Evolutionary conservation across 2,797 vertebrate species (phyloP).

Genomic region (Sternotherus odoratus): DNA sequence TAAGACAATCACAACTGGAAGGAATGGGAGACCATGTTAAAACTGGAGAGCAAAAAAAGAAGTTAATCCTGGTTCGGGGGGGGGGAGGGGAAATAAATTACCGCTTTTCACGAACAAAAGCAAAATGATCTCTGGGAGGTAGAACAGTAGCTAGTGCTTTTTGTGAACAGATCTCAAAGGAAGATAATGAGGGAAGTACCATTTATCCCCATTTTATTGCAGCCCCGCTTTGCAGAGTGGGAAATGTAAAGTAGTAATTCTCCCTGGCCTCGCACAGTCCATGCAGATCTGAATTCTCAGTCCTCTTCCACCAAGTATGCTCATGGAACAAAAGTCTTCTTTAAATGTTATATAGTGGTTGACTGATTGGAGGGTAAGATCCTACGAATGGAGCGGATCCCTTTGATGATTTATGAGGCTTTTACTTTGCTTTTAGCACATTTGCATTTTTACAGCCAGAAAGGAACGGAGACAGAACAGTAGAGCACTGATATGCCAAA

Average conservation of each 20-base stretch:
- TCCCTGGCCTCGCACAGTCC: neutral
- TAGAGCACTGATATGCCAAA: neutral
- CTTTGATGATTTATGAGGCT: neutral
- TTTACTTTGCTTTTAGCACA: neutral
- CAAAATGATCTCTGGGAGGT: neutral
- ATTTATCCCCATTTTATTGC: conserved; percentile 3
- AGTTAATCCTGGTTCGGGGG: neutral
- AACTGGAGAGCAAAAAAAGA: neutral
- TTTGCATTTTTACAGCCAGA: neutral
- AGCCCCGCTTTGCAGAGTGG: conserved; percentile 1
- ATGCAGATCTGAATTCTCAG: conserved; percentile 23
- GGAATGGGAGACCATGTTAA: neutral
- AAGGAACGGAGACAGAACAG: neutral
- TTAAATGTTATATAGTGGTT: neutral
- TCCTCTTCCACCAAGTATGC: neutral
- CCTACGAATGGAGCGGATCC: neutral
- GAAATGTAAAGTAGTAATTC: neutral
- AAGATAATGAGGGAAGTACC: neutral
- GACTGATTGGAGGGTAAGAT: neutral
- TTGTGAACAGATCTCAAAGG: conserved; percentile 28
- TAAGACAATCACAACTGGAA: neutral
- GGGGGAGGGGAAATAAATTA: neutral
- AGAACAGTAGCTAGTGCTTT: conserved; percentile 1
- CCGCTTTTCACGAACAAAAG: neutral
- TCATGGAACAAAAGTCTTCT: neutral